Base-by-base conservation (phyloP, 1,140 invertebrate species). In the Sitobion miscanthi region DNA sequence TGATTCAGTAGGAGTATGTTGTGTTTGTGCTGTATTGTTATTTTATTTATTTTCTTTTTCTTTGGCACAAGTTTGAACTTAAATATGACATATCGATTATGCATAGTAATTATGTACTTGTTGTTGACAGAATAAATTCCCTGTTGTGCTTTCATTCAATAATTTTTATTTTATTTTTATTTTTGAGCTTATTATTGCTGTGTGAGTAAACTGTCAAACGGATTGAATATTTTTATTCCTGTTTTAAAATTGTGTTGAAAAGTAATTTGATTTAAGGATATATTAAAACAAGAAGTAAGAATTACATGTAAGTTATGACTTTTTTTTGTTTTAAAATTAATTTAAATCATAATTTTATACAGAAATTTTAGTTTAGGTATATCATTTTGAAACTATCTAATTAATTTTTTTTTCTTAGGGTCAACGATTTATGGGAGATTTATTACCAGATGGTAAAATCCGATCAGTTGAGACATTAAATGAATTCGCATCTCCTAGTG, bases 401-500 rank as follows among this genome's bases (percentile, higher is more conserved):
- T 94, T 25, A 82, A 69, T 94, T 92, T 94, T 95, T 95, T 93
- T 95, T 95, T 94, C 95, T 92, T 94, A 98, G 97, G 98, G 98
- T 38, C 97, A 98, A 95, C 98, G 97, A 95, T 99, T 99, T 96
- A 96, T 97, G 94, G 98, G 98, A 52, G 98, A 99, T 95, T 95
- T 99, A 42, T 96, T 98, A 94, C 95, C 97, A 83, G 97, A 98
- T 96, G 98, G 98, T 54, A 98, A 98, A 96, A 99, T 99, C 93
- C 97, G 97, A 95, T 98, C 98, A 94, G 97, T 97, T 95, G 98
- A 98, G 95, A 98, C 97, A 90, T 97, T 98, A 95, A 97, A 98
- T 94, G 96, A 98, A 94, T 99, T 98, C 95, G 97, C 97, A 93
- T 98, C 98, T n/a, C 98, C 98, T 42, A 98, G 97, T 94, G 97